Evolutionary conservation across 2,888 invertebrate species (phyloP).

Genomic region (Coelopa pilipes): DNA sequence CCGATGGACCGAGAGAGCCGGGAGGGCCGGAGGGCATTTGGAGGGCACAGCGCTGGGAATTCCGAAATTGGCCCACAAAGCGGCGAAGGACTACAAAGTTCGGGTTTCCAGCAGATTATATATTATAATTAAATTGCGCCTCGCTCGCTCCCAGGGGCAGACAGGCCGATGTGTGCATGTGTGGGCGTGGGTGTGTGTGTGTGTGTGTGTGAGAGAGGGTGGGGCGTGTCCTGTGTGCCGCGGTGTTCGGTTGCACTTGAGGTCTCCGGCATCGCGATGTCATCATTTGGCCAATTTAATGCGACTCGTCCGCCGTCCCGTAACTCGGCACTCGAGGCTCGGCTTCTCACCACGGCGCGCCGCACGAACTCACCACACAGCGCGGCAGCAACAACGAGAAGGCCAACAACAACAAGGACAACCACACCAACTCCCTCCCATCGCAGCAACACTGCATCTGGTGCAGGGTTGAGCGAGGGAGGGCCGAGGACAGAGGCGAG

Average conservation of each 20-base stretch:
- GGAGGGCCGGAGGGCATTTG: neutral
- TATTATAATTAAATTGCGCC: conserved; percentile 25
- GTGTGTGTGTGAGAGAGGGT: neutral
- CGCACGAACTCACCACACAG: conserved; percentile 27
- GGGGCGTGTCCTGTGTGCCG: conserved; percentile 7
- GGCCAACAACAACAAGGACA: neutral
- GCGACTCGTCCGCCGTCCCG: conserved; percentile 6
- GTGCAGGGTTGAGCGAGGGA: too few species aligned
- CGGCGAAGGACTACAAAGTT: conserved; percentile 6
- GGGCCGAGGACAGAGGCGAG: too few species aligned
- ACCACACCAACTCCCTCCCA: too few species aligned
- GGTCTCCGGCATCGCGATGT: conserved; percentile 43
- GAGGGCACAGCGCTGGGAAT: neutral
- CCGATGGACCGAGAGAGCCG: neutral
- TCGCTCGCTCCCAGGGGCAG: too few species aligned
- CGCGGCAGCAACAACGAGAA: conserved; percentile 4
- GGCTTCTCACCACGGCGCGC: neutral
- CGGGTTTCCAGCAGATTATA: neutral
- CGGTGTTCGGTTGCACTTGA: conserved; percentile 56
- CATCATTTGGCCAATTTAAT: conserved; percentile 35
- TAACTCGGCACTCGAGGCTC: conserved; percentile 6
- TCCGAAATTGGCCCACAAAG: neutral
- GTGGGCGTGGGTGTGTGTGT: neutral
- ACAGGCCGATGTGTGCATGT: neutral
- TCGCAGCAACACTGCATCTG: too few species aligned